These are phyloP conservation scores for Ichneumon xanthorius DNA, from an alignment of 2,888 invertebrate genomes.

Conservation along the genomic window DNA sequence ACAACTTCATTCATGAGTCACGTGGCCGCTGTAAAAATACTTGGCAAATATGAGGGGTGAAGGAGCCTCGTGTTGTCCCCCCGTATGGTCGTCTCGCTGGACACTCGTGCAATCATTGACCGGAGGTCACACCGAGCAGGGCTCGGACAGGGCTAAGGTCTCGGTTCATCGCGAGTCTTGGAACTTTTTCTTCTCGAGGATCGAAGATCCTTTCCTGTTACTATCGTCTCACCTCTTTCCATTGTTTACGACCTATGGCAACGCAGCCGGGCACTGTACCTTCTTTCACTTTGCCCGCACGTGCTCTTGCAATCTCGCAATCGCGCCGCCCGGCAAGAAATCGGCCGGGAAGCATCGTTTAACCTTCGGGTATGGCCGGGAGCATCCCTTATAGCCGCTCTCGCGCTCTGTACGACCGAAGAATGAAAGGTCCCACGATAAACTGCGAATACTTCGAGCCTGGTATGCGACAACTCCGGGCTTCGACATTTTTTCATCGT, in stretches of 20 bases:
- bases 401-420: constrained; percentile 13
- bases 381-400: background rate
- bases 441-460: constrained; percentile 11
- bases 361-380: constrained; percentile 20
- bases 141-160: background rate
- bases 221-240: constrained; percentile 22
- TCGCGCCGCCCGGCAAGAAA: constrained; percentile 21
- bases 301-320: constrained; percentile 28
- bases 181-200: constrained; percentile 38
- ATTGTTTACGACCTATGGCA: constrained; percentile 48
- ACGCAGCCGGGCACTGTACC: constrained; percentile 5
- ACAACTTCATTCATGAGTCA: constrained; percentile 5
- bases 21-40: constrained; percentile 21
- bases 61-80: background rate
- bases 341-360: constrained; percentile 42
- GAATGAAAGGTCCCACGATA: constrained; percentile 37
- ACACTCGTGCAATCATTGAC: constrained; percentile 11
- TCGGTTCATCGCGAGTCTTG: constrained; percentile 35
- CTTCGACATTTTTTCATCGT: constrained; percentile 18
- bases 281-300: constrained; percentile 38
- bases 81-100: background rate
- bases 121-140: background rate
- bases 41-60: constrained; percentile 8
- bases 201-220: background rate
- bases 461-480: constrained; percentile 5